Percentiles rank a stretch among this genome's conserved stretches.
These are phyloP conservation scores for Operophtera brumata DNA, from an alignment of 2,888 invertebrate species.

Conservation along the genomic window DNA sequence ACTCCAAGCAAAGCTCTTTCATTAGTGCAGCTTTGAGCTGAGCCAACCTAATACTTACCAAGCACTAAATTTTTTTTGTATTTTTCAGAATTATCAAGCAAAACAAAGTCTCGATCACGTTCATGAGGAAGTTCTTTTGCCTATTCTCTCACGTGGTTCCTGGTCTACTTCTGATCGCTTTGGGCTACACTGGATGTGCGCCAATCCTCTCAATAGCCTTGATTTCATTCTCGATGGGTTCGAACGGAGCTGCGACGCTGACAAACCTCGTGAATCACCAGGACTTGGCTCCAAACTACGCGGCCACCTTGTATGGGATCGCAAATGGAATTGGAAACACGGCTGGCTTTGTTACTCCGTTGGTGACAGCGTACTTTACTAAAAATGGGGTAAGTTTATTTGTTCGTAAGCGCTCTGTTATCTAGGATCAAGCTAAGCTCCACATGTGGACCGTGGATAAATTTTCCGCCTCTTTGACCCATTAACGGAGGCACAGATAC, in stretches of 20 bases:
- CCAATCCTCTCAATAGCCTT: constrained; percentile 83
- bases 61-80: not conserved
- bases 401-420: too few species aligned
- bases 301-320: constrained; percentile 88
- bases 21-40: too few species aligned
- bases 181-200: constrained; percentile 83
- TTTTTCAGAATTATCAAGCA: constrained; percentile 72
- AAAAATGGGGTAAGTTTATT: constrained; percentile 74
- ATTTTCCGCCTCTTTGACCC: too few species aligned
- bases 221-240: constrained; percentile 85
- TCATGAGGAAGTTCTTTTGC: constrained; percentile 84
- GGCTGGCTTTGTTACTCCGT: constrained; percentile 86
- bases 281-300: constrained; percentile 89
- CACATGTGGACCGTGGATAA: too few species aligned
- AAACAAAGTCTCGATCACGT: constrained; percentile 72
- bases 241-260: constrained; percentile 82
- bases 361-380: constrained; percentile 84
- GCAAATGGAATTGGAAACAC: constrained; percentile 87
- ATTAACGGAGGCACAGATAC: too few species aligned
- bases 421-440: too few species aligned
- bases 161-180: constrained; percentile 71
- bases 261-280: constrained; percentile 84
- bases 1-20: too few species aligned
- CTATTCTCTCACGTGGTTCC: constrained; percentile 82
- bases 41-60: too few species aligned